Percentiles rank a stretch among this genome's conserved stretches.
phyloP scores from a whole-genome alignment of 1,140 invertebrate genomes.

The Nilaparvata lugens region DNA sequence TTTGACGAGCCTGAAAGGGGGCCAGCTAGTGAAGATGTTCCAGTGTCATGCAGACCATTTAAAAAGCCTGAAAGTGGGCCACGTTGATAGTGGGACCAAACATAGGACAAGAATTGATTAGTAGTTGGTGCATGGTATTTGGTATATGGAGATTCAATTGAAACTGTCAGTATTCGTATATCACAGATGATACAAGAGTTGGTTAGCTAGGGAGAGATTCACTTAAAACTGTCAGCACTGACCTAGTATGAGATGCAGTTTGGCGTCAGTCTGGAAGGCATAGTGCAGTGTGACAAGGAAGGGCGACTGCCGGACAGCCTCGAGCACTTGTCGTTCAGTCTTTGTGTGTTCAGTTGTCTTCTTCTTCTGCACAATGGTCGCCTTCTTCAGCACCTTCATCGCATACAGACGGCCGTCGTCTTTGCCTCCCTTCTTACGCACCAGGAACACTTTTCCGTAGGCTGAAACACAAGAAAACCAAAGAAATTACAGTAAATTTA shows the following conservation, averaged over 20 bases:
- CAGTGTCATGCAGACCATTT: no score
- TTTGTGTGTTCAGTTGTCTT: conserved; percentile 91
- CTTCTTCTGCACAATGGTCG: conserved; percentile 80
- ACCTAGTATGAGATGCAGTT: conserved; percentile 88
- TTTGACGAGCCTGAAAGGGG: no score
- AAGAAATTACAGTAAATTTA: background rate
- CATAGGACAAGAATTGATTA: no score
- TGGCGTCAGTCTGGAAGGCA: conserved; percentile 88
- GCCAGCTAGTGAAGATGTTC: no score
- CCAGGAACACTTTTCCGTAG: conserved; percentile 89
- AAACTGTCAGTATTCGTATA: no score
- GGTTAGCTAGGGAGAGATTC: no score
- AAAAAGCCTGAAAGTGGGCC: no score
- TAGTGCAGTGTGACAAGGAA: conserved; percentile 90
- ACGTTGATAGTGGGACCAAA: no score
- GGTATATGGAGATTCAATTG: no score
- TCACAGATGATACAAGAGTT: no score
- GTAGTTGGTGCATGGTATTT: no score
- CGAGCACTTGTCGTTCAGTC: conserved; percentile 80
- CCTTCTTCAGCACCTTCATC: conserved; percentile 90
- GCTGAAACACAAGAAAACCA: conserved; percentile 52
- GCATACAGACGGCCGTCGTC: conserved; percentile 81
- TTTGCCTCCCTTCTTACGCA: conserved; percentile 66
- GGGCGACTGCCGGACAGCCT: conserved; percentile 78
- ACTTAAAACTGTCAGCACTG: no score